Percentiles rank a stretch among this genome's conserved stretches.
These are phyloP conservation scores for Meloidogyne chitwoodi DNA, from an alignment of 1,140 invertebrate genomes.

Conservation along the genomic window DNA sequence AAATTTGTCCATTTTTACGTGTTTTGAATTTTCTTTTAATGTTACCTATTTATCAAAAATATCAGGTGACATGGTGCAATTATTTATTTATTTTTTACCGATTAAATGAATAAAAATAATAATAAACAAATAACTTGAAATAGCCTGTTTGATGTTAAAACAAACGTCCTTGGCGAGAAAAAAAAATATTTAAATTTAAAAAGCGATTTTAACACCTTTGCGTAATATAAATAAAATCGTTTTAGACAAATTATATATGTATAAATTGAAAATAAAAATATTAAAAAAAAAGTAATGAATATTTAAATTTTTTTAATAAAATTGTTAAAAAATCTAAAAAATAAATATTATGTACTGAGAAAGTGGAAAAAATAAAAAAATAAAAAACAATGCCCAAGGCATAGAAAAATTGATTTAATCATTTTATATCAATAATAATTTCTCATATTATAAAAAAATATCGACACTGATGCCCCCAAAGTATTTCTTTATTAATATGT, in stretches of 20 bases:
- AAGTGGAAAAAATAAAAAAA: too few relatives aligned
- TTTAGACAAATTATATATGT: not conserved
- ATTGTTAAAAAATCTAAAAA: too few relatives aligned
- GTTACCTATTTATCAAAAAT: not conserved
- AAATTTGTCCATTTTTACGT: not conserved
- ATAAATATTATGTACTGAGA: too few relatives aligned
- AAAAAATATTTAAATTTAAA: not conserved
- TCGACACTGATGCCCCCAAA: not conserved
- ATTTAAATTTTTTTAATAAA: not conserved
- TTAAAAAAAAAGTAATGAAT: not conserved
- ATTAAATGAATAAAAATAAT: not conserved
- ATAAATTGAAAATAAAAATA: too few relatives aligned
- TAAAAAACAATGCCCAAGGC: not conserved
- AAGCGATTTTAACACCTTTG: not conserved
- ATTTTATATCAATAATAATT: not conserved
- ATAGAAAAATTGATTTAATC: not conserved
- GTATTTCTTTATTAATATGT: too few relatives aligned
- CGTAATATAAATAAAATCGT: not conserved
- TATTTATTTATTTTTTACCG: not conserved
- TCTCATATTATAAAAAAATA: not conserved
- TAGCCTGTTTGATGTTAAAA: not conserved
- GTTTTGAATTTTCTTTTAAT: not conserved
- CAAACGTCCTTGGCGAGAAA: not conserved
- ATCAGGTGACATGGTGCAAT: not conserved
- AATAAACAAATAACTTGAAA: not conserved